These are phyloP conservation scores for Frankliniella intonsa DNA, from an alignment of 2,888 invertebrate species.

Conservation along the genomic window DNA sequence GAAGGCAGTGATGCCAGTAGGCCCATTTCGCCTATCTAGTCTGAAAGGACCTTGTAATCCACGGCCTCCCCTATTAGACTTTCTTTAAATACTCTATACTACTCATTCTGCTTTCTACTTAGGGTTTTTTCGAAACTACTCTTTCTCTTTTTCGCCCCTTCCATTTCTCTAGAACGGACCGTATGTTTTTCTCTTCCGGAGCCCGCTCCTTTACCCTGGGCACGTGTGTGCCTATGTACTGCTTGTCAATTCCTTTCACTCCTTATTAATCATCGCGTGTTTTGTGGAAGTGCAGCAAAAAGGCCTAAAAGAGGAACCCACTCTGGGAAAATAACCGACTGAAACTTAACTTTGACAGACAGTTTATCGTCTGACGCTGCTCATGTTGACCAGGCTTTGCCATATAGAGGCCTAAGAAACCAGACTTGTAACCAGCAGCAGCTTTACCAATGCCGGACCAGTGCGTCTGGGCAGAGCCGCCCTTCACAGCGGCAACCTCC, in stretches of 20 bases:
- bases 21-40: conserved; percentile 2
- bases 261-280: background rate
- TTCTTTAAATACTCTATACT: conserved; percentile 14
- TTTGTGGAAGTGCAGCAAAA: conserved; percentile 5
- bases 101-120: conserved; percentile 25
- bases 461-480: background rate
- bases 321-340: conserved; percentile 4
- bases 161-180: background rate
- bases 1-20: background rate
- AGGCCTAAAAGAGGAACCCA: conserved; percentile 24
- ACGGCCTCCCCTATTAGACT: background rate
- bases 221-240: background rate
- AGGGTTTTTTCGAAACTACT: conserved; percentile 26
- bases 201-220: background rate
- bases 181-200: no score
- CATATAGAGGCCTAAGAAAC: background rate
- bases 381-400: background rate
- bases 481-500: background rate
- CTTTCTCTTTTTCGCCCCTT: conserved; percentile 29
- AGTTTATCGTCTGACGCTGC: background rate
- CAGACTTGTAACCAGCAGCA: background rate
- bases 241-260: conserved; percentile 20
- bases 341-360: background rate
- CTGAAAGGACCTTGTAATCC: no score
- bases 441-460: background rate